phyloP scores from a whole-genome alignment of 2,888 invertebrate genomes.

The Diachrysia chrysitis region DNA sequence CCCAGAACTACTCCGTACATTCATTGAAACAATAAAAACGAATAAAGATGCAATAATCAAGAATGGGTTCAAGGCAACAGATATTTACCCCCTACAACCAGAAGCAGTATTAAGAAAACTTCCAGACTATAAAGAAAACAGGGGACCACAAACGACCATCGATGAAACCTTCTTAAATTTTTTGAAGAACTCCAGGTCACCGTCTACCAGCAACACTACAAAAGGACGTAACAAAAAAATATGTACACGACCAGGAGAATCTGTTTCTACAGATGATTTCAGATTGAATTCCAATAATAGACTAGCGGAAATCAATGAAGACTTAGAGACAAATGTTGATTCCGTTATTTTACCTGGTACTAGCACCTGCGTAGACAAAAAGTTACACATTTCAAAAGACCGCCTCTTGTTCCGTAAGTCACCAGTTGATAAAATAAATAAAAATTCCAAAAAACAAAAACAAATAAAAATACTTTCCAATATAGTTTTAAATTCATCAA shows the following conservation, averaged over 20 bases:
- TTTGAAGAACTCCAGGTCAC: constrained; percentile 14
- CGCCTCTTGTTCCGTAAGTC: constrained; percentile 9
- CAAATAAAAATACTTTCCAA: constrained; percentile 12
- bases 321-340: constrained; percentile 1
- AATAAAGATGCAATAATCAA: constrained; percentile 38
- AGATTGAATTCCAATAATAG: constrained; percentile 11
- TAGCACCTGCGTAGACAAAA: constrained; percentile 6
- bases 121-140: constrained; percentile 19
- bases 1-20: constrained; percentile 16
- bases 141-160: constrained; percentile 17
- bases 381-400: constrained; percentile 10
- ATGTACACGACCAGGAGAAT: constrained; percentile 23
- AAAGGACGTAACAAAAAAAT: constrained; percentile 25
- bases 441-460: background rate
- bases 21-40: constrained; percentile 15
- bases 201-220: constrained; percentile 15
- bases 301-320: background rate
- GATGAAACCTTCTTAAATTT: constrained; percentile 24
- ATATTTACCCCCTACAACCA: constrained; percentile 22
- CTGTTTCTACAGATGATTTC: constrained; percentile 26
- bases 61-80: constrained; percentile 31
- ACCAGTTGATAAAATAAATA: constrained; percentile 12
- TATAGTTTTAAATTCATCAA: constrained; percentile 11
- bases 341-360: constrained; percentile 9
- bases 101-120: constrained; percentile 16